Percentiles rank a stretch among this genome's conserved stretches.
These are phyloP conservation scores for Athetis lepigone DNA, from an alignment of 2,888 invertebrate species.

Conservation along the genomic window DNA sequence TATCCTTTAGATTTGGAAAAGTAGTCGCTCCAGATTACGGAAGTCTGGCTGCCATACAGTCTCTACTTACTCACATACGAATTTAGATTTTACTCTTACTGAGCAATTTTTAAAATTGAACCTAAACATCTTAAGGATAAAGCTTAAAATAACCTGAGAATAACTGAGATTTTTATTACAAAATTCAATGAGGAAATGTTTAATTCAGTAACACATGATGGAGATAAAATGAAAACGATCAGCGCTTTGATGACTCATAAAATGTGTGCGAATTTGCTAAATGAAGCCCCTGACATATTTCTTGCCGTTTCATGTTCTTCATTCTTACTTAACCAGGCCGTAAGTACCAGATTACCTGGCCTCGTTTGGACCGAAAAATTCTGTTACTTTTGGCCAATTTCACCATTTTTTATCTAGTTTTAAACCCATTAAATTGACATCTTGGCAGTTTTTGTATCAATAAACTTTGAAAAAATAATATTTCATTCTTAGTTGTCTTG, in stretches of 20 bases:
- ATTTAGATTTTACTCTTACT: not conserved
- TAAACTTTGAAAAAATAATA: no score
- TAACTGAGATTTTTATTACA: not conserved
- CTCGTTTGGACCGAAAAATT: no score
- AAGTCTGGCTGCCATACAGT: no score
- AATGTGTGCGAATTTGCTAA: not conserved
- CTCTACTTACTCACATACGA: not conserved
- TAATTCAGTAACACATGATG: constrained; percentile 31
- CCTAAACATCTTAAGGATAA: not conserved
- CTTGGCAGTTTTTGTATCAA: no score
- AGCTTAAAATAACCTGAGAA: not conserved
- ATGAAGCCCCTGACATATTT: not conserved
- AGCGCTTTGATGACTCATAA: constrained; percentile 18
- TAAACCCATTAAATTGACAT: no score
- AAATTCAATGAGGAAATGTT: constrained; percentile 23
- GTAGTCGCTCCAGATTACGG: no score
- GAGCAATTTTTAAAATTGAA: constrained; percentile 13
- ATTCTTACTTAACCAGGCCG: no score
- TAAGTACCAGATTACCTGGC: no score
- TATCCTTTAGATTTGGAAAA: no score
- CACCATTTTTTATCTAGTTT: no score
- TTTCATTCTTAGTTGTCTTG: no score
- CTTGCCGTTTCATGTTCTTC: not conserved
- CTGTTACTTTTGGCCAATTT: no score
- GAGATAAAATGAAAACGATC: constrained; percentile 5